A percentile compares a stretch with the other conserved stretches of the same genome.
Evolutionary conservation across 2,113 vertebrate genomes (phyloP).

Genomic region (Menidia beryllina): DNA sequence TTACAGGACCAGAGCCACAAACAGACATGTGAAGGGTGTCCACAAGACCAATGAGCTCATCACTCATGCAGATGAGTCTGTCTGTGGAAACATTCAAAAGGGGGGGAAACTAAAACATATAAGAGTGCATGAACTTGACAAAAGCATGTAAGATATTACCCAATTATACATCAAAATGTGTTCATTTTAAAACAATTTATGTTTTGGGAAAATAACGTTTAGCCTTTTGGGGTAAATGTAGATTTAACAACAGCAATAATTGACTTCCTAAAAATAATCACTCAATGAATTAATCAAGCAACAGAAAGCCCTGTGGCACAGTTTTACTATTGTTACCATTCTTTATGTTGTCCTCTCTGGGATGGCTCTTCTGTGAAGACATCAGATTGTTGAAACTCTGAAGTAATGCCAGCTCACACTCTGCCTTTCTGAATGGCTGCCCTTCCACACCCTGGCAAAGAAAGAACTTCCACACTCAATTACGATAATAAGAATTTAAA

Average conservation of each 20-base stretch:
- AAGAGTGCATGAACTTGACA: neutral
- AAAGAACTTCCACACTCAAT: conserved; percentile 13
- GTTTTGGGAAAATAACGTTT: too few species aligned
- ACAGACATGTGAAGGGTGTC: conserved; percentile 80
- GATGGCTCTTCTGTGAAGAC: conserved; percentile 71
- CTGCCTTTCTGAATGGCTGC: conserved; percentile 81
- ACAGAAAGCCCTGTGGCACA: neutral
- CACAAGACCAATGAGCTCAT: conserved; percentile 81
- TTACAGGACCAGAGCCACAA: conserved; percentile 80
- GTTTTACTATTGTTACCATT: conserved; percentile 32
- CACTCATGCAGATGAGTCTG: conserved; percentile 46
- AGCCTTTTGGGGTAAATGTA: too few species aligned
- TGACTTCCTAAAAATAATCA: too few species aligned
- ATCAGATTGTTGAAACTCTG: conserved; percentile 79
- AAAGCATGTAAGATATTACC: neutral
- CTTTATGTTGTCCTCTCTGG: conserved; percentile 44
- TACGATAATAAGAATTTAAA: neutral
- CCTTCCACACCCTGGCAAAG: conserved; percentile 81
- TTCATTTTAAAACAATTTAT: too few species aligned
- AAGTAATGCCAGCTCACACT: conserved; percentile 87
- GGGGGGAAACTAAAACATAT: neutral
- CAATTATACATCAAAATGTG: neutral
- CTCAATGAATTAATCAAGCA: neutral
- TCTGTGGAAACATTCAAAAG: conserved; percentile 42
- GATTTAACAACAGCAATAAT: too few species aligned